Base-by-base conservation (phyloP, 1,140 invertebrate species). In the Calosoma granatense region DNA sequence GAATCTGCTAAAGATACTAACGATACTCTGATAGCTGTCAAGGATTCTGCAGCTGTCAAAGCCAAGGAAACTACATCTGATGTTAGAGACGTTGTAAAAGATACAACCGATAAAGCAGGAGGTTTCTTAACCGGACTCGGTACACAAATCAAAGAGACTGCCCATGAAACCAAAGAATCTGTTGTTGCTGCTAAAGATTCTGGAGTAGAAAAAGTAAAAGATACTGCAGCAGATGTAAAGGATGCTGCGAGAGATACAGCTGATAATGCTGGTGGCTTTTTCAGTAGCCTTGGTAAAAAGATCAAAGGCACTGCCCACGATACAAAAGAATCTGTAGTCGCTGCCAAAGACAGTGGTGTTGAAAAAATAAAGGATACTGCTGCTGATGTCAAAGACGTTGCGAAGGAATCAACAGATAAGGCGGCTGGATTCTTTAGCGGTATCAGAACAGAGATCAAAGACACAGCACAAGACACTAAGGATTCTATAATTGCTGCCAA, bases 231-330 rank as follows among this genome's bases (percentile, higher is more conserved):
- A 56, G 43, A 20, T 52, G 6, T 26, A 14, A 20, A 36, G 19
- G 43, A 56, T 56, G 21, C 26, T 30, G 39, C 26, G 23, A 51
- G 55, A 12, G 53, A 62, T 39, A 51, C 41, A 4, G 39, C 26
- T n/a, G 26, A 56, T 54, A 21, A 17, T 1, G 55, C 51, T 41
- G 17, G 17, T n/a, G 55, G 47, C n/a, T 4, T 26, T 14, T 22
- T 30, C 2, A 53, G 47, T n/a, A 36, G 15, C 30, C 19, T 41
- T 30, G 20, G 43, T 41, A 17, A 21, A 51, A 39, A 19, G 20
- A 20, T 20, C 9, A n/a, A 43, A 51, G 22, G 41, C 9, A 30
- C 20, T 17, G 23, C 6, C 6, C 6, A 17, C n/a, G 39, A 19
- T 11, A 52, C 9, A 21, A 39, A 55, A 17, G 39, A 39, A 41